Percentiles rank a stretch among this genome's conserved stretches.
Conservation (phyloP, 2,113 vertebrate genomes). For the crab-eating macaque (Macaca fascicularis) region DNA sequence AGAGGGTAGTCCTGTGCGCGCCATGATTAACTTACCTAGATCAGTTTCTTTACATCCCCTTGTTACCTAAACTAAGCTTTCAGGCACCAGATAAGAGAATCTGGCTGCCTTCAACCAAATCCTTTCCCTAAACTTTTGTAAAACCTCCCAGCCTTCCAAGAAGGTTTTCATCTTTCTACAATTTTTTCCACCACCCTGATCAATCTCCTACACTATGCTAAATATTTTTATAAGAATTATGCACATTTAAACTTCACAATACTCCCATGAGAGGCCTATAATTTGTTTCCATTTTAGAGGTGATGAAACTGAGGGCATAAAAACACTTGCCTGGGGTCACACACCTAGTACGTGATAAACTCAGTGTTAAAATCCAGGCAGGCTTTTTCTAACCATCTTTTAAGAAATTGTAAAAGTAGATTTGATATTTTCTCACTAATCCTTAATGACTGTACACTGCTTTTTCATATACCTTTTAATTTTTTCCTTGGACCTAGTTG, state of each 20-base stretch:
- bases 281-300: background rate
- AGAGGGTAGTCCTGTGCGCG: no score
- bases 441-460: background rate
- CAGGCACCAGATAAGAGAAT: no score
- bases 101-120: no score
- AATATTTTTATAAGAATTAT: background rate
- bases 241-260: background rate
- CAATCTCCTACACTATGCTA: background rate
- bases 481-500: background rate
- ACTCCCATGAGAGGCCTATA: background rate
- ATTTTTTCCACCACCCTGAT: no score
- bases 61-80: no score
- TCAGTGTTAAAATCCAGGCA: background rate
- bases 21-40: no score
- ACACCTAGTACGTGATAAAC: background rate
- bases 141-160: no score
- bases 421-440: background rate
- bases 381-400: background rate
- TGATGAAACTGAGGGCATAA: background rate
- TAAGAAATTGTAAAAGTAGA: background rate
- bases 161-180: no score
- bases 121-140: no score
- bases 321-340: background rate
- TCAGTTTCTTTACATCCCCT: no score
- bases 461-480: background rate